A percentile compares a stretch with the other conserved stretches of the same genome.
phyloP scores from a whole-genome alignment of 2,797 vertebrate species.

The Nannoperca obscura region DNA sequence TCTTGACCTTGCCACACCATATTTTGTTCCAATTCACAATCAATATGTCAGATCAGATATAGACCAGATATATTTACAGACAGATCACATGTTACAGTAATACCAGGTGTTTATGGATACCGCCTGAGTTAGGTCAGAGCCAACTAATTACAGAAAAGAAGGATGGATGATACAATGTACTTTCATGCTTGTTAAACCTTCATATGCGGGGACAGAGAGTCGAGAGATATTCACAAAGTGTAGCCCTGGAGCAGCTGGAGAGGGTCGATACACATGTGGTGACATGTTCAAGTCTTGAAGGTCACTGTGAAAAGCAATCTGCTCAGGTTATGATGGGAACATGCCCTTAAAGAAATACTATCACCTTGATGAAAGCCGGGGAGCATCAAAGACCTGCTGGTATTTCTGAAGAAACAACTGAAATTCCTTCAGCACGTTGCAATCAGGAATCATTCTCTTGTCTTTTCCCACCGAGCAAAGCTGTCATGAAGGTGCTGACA shows the following conservation, averaged over 20 bases:
- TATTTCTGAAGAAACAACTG: slow-evolving; percentile 2
- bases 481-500: neutral
- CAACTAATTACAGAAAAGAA: neutral
- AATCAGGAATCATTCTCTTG: neutral
- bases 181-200: slow-evolving; percentile 13
- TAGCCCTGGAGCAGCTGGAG: neutral
- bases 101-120: neutral
- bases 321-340: slow-evolving; percentile 19
- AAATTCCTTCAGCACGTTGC: neutral
- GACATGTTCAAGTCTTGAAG: slow-evolving; percentile 20
- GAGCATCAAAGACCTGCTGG: slow-evolving; percentile 18
- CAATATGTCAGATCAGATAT: slow-evolving; percentile 1
- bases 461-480: neutral
- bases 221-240: neutral
- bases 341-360: neutral
- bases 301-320: slow-evolving; percentile 45
- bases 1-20: neutral
- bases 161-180: neutral
- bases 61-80: neutral
- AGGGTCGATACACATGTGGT: neutral
- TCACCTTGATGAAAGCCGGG: neutral
- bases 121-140: neutral
- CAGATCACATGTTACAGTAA: neutral
- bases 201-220: neutral
- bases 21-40: neutral